phyloP scores from a whole-genome alignment of 2,113 vertebrate species.

The Chinchilla lanigera region DNA sequence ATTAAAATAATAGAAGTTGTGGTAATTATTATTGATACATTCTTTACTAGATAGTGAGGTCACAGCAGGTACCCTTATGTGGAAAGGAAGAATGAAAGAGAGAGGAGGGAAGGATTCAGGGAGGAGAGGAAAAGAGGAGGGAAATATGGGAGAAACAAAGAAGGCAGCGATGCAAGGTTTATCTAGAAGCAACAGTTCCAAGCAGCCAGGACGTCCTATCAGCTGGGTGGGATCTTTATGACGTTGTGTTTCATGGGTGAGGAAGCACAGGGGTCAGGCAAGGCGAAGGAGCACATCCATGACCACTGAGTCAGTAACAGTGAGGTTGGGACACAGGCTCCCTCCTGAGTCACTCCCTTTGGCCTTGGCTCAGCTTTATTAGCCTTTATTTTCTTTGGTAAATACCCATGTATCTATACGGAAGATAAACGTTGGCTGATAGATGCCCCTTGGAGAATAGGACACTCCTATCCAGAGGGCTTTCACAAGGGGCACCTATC shows the following conservation, averaged over 20 bases:
- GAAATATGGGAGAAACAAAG: neutral
- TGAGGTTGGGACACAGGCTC: neutral
- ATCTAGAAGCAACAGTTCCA: neutral
- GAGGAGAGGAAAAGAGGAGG: neutral
- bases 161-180: neutral
- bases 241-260: neutral
- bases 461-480: neutral
- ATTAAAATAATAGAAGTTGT: neutral
- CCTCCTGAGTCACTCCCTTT: neutral
- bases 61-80: neutral
- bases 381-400: neutral
- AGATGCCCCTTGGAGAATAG: neutral
- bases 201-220: neutral
- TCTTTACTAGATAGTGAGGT: neutral
- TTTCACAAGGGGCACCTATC: no score
- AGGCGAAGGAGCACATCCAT: neutral
- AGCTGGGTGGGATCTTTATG: neutral
- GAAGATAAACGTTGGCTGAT: neutral
- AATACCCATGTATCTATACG: no score
- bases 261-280: neutral
- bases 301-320: neutral
- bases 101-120: no score
- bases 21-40: neutral
- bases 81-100: neutral
- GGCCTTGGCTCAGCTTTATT: neutral